These are phyloP conservation scores for Phalacrocorax carbo DNA, from an alignment of 2,113 vertebrate species.

Conservation along the genomic window DNA sequence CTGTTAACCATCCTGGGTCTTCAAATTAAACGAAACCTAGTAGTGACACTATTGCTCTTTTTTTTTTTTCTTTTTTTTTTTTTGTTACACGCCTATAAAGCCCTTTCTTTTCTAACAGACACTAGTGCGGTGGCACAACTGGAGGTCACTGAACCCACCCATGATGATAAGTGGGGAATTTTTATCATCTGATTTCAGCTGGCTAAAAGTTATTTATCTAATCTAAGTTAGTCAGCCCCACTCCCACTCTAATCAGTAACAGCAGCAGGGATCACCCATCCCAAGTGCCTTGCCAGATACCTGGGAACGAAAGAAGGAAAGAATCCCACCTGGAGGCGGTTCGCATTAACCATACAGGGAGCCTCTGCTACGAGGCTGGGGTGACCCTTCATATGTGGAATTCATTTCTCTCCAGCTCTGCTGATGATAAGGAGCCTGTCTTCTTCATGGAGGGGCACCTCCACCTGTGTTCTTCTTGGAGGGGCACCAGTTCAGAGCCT, in stretches of 20 bases:
- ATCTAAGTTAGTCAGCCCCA: neutral
- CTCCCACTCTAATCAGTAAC: neutral
- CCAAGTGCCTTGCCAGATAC: neutral
- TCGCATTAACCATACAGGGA: neutral
- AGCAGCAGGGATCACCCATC: neutral
- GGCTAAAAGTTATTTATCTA: neutral
- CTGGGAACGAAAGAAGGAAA: neutral
- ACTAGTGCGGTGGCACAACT: neutral
- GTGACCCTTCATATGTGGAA: neutral
- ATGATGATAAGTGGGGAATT: neutral
- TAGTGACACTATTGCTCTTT: neutral
- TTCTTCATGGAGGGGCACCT: neutral
- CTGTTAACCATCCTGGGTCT: neutral
- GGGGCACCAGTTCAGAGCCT: neutral
- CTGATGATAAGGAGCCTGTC: neutral
- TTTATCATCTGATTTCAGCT: neutral
- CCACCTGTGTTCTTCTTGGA: neutral
- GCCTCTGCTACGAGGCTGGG: neutral
- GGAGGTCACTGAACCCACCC: neutral
- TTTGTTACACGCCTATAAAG: neutral
- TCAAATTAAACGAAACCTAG: neutral
- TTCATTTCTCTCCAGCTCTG: slow-evolving; percentile 3
- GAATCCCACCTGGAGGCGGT: neutral
- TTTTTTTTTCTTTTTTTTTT: neutral
- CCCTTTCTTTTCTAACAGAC: neutral